Evolutionary conservation across 1,140 invertebrate genomes (phyloP), one percentile per base, ranked within the genome.

Genomic region (Caenorhabditis brenneri): DNA sequence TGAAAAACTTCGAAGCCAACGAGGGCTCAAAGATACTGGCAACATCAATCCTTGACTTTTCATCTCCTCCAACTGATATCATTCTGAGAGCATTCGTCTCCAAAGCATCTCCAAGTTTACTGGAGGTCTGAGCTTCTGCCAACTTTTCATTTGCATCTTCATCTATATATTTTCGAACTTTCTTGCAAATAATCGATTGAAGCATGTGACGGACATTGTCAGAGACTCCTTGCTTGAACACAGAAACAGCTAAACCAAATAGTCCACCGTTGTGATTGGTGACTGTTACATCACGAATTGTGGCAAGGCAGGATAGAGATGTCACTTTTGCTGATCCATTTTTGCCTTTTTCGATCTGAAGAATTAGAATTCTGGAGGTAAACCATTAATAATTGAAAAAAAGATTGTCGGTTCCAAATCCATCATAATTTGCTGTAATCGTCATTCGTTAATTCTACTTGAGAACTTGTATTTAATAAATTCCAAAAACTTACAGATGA

Each of bases 261-360:
- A 87, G 58, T 2, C 86, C 86, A 36, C 86, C 86, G 29, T 87
- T 87, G 82, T 87, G 86, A 74, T 86, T 86, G 15, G 79, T 82
- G 6, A 87, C 85, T 7, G 87, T 55, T 16, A 87, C 82, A 31
- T 42, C 58, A 24, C 83, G 31, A 22, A 84, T 84, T n/a, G 58
- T 69, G 10, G 79, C 58, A 12, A 60, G 24, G 31, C 84, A 85
- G 9, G 46, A 81, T 1, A 85, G 27, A 1, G 84, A 51, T 1
- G 79, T 55, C 53, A 85, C 84, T 24, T 81, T 82, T 2, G 79
- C 84, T 19, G 84, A 85, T 15, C 84, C 84, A 51, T 85, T 81
- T 53, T n/a, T 55, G 2, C 36, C 79, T 80, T 79, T 86, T 60
- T 82, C 81, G 19, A 83, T 83, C 85, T 81, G 24, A 46, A 36